Conservation (phyloP, 1,140 invertebrate genomes). For the Drosophila athabasca region DNA sequence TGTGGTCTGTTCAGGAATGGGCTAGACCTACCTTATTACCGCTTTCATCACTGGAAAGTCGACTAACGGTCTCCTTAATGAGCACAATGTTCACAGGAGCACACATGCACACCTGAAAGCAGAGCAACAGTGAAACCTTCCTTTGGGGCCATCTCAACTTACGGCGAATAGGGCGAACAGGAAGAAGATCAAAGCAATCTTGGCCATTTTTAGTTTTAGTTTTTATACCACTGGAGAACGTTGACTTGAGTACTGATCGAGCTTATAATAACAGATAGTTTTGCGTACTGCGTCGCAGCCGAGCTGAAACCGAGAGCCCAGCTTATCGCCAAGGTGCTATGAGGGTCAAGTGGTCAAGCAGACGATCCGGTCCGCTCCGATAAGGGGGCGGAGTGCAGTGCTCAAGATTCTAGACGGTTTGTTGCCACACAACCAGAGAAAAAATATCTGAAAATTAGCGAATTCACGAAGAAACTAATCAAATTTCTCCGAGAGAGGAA, state of each 20-base stretch:
- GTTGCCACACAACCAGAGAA: no score
- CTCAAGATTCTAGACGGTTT: no score
- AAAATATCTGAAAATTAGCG: no score
- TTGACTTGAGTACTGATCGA: constrained; percentile 44
- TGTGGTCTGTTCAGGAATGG: accelerated
- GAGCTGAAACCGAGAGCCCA: constrained; percentile 10
- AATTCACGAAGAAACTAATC: no score
- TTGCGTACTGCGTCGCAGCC: constrained; percentile 45
- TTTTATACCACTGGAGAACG: constrained; percentile 26
- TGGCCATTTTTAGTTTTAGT: constrained; percentile 53
- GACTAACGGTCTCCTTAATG: no score
- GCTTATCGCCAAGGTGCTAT: constrained; percentile 19
- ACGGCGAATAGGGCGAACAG: constrained; percentile 57
- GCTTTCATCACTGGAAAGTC: neutral
- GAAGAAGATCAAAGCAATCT: constrained; percentile 60
- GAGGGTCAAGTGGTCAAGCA: constrained; percentile 13
- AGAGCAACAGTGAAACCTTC: neutral
- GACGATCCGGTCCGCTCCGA: no score
- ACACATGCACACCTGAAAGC: constrained; percentile 43
- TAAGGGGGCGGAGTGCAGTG: no score
- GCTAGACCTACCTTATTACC: accelerated
- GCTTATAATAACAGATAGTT: constrained; percentile 41
- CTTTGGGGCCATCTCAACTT: constrained; percentile 12
- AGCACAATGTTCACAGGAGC: constrained; percentile 19
- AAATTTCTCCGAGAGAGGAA: no score